phyloP scores from a whole-genome alignment of 92 coral and sea anemone genomes.

The Montipora capitata region DNA sequence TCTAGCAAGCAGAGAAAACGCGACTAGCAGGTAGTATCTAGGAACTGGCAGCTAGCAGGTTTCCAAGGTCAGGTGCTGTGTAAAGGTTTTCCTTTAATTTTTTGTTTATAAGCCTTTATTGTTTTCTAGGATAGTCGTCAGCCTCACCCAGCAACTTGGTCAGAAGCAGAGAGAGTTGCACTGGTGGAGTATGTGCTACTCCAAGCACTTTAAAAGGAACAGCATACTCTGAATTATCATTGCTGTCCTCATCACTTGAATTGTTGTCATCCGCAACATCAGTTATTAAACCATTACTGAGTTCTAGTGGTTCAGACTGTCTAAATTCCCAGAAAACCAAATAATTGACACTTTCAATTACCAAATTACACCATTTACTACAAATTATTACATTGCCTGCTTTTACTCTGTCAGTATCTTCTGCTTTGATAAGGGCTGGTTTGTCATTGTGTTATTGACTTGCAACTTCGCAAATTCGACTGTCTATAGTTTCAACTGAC shows the following conservation, averaged over 20 bases:
- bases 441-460: too few species aligned
- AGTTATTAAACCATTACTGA: conserved; percentile 30
- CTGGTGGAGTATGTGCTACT: not conserved
- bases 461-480: too few species aligned
- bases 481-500: too few species aligned
- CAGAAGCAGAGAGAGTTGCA: too few species aligned
- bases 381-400: not conserved
- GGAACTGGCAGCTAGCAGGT: not conserved
- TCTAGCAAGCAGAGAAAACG: not conserved
- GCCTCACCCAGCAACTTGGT: too few species aligned
- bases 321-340: conserved; percentile 56
- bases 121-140: too few species aligned
- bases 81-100: too few species aligned
- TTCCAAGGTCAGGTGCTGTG: too few species aligned
- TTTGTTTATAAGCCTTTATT: too few species aligned
- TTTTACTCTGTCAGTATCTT: too few species aligned
- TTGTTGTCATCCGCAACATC: not conserved
- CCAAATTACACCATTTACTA: conserved; percentile 35
- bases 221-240: not conserved
- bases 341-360: conserved; percentile 8
- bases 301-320: not conserved
- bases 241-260: not conserved
- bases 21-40: conserved; percentile 20
- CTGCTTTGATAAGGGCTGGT: too few species aligned
- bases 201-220: not conserved